A percentile compares a stretch with the other conserved stretches of the same genome.
Conservation (phyloP, 2,113 vertebrate genomes). For the Corythoichthys intestinalis region DNA sequence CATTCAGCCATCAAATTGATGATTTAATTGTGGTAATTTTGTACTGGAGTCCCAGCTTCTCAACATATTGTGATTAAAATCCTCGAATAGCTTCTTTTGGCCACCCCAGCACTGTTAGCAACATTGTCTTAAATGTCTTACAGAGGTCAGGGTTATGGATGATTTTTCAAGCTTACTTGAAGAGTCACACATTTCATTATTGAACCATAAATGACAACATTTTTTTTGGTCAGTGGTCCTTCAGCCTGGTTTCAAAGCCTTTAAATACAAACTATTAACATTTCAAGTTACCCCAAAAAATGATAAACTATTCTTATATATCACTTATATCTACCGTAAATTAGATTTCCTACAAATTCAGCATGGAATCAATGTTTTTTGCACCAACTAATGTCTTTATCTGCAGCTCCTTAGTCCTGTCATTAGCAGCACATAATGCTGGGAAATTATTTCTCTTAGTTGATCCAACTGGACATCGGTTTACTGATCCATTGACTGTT, state of each 20-base stretch:
- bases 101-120: conserved; percentile 1
- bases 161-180: conserved; percentile 11
- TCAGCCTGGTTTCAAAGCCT: neutral
- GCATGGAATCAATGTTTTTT: neutral
- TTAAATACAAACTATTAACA: neutral
- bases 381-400: neutral
- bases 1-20: neutral
- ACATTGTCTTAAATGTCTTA: neutral
- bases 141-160: conserved; percentile 6
- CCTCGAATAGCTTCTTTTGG: conserved; percentile 1
- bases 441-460: conserved; percentile 60
- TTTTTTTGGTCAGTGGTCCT: conserved; percentile 5
- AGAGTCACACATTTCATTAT: conserved; percentile 15
- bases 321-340: neutral
- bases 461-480: conserved; percentile 43
- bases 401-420: conserved; percentile 18
- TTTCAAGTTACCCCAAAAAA: neutral
- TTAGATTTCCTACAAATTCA: neutral
- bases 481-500: conserved; percentile 37
- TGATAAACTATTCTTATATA: neutral
- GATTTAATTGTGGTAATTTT: neutral
- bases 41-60: neutral
- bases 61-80: neutral
- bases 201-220: conserved; percentile 6
- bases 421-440: conserved; percentile 51